A percentile compares a stretch with the other conserved stretches of the same genome.
Conservation (phyloP, 2,888 invertebrate species). For the Scaptomyza parva region DNA sequence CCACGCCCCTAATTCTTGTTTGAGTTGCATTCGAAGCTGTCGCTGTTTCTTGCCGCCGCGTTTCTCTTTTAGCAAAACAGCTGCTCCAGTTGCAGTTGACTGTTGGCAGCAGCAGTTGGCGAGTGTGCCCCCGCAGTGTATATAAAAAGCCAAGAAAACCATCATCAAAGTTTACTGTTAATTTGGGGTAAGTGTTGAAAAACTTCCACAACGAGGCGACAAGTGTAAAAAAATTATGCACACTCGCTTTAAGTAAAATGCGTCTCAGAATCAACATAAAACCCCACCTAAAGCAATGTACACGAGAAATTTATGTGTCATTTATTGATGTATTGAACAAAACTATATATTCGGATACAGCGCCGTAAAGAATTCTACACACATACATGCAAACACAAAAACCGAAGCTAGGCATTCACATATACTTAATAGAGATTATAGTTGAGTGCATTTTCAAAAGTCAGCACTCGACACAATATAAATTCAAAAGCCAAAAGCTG, state of each 20-base stretch:
- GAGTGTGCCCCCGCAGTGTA: conserved; percentile 41
- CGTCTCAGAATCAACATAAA: conserved; percentile 21
- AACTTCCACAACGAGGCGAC: conserved; percentile 52
- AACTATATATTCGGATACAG: conserved; percentile 15
- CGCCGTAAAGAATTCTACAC: neutral
- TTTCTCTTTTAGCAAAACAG: conserved; percentile 11
- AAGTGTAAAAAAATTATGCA: conserved; percentile 62
- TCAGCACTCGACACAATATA: conserved; percentile 75
- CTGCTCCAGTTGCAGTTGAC: conserved; percentile 38
- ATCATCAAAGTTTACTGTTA: conserved; percentile 72
- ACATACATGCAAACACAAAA: neutral
- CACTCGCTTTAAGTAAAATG: conserved; percentile 35
- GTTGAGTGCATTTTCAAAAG: conserved; percentile 79
- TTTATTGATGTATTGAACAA: conserved; percentile 6
- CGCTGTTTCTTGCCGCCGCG: conserved; percentile 6
- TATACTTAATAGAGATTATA: conserved; percentile 72
- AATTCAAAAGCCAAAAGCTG: conserved; percentile 64
- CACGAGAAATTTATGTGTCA: conserved; percentile 45
- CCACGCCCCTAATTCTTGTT: conserved; percentile 52
- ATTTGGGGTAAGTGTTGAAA: conserved; percentile 73
- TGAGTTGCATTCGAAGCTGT: conserved; percentile 55
- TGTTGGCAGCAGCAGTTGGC: conserved; percentile 25
- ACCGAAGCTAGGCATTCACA: conserved; percentile 34
- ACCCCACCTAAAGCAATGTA: conserved; percentile 23
- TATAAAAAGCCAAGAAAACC: conserved; percentile 49